Conservation (phyloP, 2,888 invertebrate genomes). For the Galerucella calmariensis region DNA sequence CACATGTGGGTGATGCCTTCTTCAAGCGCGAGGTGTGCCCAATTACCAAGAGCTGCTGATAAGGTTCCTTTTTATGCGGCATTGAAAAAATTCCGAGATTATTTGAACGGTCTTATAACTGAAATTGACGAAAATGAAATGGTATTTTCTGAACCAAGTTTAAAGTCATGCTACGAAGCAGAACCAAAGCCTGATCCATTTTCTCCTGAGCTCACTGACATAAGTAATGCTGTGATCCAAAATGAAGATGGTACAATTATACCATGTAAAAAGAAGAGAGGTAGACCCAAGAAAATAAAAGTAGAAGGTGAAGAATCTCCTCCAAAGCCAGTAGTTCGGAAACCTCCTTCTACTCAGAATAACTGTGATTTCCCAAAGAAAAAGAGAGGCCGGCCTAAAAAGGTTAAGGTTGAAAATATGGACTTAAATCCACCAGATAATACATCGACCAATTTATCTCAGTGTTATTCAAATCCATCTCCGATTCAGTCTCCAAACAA, state of each 20-base stretch:
- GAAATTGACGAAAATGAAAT: slow-evolving; percentile 89
- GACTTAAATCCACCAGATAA: slow-evolving; percentile 64
- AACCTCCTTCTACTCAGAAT: slow-evolving; percentile 61
- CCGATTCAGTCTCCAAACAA: slow-evolving; percentile 67
- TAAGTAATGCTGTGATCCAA: slow-evolving; percentile 67
- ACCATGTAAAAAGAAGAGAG: slow-evolving; percentile 88
- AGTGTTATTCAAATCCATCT: slow-evolving; percentile 66
- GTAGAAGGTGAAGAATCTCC: slow-evolving; percentile 75
- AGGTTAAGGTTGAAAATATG: slow-evolving; percentile 77
- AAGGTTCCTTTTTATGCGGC: slow-evolving; percentile 98
- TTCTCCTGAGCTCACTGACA: slow-evolving; percentile 64
- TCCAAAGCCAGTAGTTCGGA: slow-evolving; percentile 67
- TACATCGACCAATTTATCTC: slow-evolving; percentile 64
- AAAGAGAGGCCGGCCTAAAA: slow-evolving; percentile 89
- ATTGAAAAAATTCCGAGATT: slow-evolving; percentile 94
- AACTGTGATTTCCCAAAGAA: slow-evolving; percentile 81
- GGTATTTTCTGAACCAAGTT: slow-evolving; percentile 80
- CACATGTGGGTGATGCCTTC: slow-evolving; percentile 99
- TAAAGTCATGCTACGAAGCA: slow-evolving; percentile 73
- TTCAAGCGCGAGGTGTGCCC: slow-evolving; percentile 96
- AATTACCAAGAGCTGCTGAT: slow-evolving; percentile 96
- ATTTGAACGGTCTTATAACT: slow-evolving; percentile 86
- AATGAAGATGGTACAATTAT: slow-evolving; percentile 74
- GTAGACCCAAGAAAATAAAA: slow-evolving; percentile 87
- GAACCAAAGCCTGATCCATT: slow-evolving; percentile 66